A percentile compares a stretch with the other conserved stretches of the same genome.
Evolutionary conservation across 2,113 vertebrate genomes (phyloP).

Genomic region (Garra rufa): DNA sequence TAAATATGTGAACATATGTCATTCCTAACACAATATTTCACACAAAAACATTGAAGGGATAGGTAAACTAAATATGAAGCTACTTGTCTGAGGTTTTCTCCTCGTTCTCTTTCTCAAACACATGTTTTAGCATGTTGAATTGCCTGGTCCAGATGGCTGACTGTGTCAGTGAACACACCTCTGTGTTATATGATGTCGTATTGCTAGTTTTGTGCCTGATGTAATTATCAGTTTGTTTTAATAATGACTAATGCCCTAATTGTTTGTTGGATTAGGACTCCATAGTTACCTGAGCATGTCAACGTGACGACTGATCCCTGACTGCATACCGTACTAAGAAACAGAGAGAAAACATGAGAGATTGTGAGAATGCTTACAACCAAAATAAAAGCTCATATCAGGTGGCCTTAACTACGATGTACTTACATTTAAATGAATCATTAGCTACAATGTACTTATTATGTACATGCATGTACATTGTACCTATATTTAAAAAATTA

Average conservation of each 20-base stretch:
- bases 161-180: background rate
- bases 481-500: too few species aligned
- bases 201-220: background rate
- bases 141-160: background rate
- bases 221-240: background rate
- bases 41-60: background rate
- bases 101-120: background rate
- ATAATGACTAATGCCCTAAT: background rate
- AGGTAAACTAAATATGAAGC: background rate
- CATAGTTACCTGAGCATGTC: constrained; percentile 71
- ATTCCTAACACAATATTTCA: background rate
- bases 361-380: background rate
- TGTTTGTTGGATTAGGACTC: background rate
- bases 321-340: constrained; percentile 64
- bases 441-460: too few species aligned
- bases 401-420: too few species aligned
- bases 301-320: constrained; percentile 74
- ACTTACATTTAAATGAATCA: too few species aligned
- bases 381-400: background rate
- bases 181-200: background rate
- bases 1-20: background rate
- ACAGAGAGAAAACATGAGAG: background rate
- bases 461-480: too few species aligned
- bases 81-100: background rate
- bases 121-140: background rate